Percentiles rank a stretch among this genome's conserved stretches.
Evolutionary conservation across 2,888 invertebrate species (phyloP).

Genomic region (Nemotelus pantherinus): DNA sequence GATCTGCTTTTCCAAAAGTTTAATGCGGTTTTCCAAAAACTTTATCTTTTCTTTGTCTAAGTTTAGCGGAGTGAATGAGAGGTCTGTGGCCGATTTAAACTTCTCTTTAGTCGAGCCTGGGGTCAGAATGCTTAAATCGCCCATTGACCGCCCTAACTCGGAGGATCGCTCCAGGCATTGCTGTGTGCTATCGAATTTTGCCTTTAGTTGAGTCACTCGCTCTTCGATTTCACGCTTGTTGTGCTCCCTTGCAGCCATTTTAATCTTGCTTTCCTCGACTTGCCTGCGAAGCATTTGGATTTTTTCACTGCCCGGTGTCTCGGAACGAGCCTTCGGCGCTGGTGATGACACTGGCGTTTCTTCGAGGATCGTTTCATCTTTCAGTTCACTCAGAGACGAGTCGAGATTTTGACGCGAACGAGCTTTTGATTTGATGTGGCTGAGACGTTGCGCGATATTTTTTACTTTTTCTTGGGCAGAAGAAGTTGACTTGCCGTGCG

Average conservation of each 20-base stretch:
- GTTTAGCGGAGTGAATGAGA: constrained; percentile 57
- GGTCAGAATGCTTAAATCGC: constrained; percentile 58
- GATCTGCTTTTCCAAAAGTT: constrained; percentile 60
- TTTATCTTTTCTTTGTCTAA: constrained; percentile 59
- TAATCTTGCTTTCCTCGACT: constrained; percentile 68
- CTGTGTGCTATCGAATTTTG: constrained; percentile 68
- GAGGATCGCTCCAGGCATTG: constrained; percentile 58
- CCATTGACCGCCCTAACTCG: constrained; percentile 63
- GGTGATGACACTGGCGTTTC: constrained; percentile 26
- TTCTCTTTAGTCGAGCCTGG: constrained; percentile 56
- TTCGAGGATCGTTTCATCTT: constrained; percentile 47
- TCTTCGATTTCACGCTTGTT: constrained; percentile 68
- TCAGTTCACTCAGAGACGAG: constrained; percentile 43
- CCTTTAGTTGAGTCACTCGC: constrained; percentile 67
- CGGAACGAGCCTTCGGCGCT: constrained; percentile 51
- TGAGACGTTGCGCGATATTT: constrained; percentile 59
- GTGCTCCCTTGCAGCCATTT: constrained; percentile 67
- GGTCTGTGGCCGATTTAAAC: constrained; percentile 60
- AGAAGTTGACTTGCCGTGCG: constrained; percentile 58
- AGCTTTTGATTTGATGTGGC: constrained; percentile 58
- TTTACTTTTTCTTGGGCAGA: constrained; percentile 59
- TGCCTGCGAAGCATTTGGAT: constrained; percentile 67
- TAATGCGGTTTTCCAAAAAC: constrained; percentile 61
- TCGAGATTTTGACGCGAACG: constrained; percentile 55
- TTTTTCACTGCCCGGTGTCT: constrained; percentile 67